Percentiles rank a stretch among this genome's conserved stretches.
Evolutionary conservation across 2,797 vertebrate species (phyloP).

Genomic region (Glossophaga mutica): DNA sequence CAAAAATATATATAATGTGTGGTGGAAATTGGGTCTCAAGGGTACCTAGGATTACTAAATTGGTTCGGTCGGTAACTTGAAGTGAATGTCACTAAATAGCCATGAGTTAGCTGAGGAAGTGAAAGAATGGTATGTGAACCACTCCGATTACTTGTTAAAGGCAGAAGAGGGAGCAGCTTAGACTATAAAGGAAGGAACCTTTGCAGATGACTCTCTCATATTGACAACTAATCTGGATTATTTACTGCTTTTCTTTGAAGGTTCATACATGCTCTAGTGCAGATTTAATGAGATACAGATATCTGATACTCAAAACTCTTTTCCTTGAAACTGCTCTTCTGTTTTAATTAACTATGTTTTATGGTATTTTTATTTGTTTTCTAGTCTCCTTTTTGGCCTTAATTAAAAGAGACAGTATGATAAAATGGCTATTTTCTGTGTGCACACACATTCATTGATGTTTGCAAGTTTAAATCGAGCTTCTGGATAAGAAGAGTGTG

Average conservation of each 20-base stretch:
- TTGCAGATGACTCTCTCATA: constrained; percentile 34
- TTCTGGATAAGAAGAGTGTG: constrained; percentile 70
- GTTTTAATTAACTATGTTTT: constrained; percentile 64
- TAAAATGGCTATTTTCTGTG: constrained; percentile 64
- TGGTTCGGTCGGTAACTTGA: constrained; percentile 64
- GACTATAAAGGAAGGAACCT: constrained; percentile 40
- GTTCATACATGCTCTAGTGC: neutral
- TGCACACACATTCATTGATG: constrained; percentile 49
- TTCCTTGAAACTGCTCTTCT: constrained; percentile 38
- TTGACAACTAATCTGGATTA: constrained; percentile 43
- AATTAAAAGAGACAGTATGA: constrained; percentile 79
- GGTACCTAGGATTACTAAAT: constrained; percentile 62
- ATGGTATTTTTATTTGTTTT: constrained; percentile 69
- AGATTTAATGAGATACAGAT: constrained; percentile 59
- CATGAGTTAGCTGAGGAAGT: neutral
- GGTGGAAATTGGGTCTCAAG: constrained; percentile 68
- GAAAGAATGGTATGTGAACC: constrained; percentile 40
- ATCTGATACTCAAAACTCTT: constrained; percentile 37
- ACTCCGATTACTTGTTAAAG: constrained; percentile 52
- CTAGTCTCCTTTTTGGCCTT: constrained; percentile 68
- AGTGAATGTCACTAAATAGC: constrained; percentile 56
- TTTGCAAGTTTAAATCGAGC: constrained; percentile 69
- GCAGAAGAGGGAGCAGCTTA: neutral
- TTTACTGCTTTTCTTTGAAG: constrained; percentile 64
- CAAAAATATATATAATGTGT: constrained; percentile 70